Conservation (phyloP, 2,113 vertebrate species). For the Furnarius figulus region DNA sequence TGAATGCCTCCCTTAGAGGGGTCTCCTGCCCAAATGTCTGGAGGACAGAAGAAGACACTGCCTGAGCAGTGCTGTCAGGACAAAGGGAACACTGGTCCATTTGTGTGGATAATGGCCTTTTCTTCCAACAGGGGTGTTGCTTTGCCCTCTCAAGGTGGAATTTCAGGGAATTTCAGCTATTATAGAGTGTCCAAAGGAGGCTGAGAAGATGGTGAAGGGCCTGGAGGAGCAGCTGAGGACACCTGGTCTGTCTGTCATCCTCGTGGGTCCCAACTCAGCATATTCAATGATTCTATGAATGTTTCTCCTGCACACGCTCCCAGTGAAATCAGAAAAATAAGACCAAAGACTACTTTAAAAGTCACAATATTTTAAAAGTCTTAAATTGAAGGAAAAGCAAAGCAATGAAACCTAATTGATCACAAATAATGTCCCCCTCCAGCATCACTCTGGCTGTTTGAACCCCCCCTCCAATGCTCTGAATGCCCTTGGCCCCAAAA, state of each 20-base stretch:
- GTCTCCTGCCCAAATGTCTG: neutral
- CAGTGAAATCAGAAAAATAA: neutral
- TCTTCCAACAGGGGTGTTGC: neutral
- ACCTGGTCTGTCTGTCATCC: neutral
- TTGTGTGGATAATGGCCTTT: neutral
- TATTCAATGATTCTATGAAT: neutral
- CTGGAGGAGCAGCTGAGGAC: neutral
- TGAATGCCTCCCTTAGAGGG: neutral
- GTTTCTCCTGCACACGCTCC: too few species aligned
- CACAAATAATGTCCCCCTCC: neutral
- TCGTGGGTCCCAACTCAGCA: neutral
- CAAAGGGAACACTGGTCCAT: neutral
- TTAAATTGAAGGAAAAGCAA: neutral
- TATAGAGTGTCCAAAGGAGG: neutral
- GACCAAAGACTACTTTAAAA: neutral
- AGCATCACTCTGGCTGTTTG: neutral
- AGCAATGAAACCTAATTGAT: neutral
- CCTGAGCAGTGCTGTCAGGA: neutral
- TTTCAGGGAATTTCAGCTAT: neutral
- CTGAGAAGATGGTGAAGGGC: neutral
- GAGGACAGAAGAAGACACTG: fast-evolving
- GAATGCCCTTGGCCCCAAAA: neutral
- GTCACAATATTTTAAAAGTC: neutral
- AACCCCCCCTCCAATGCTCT: neutral
- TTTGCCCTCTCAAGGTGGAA: neutral